Evolutionary conservation across 2,113 vertebrate genomes (phyloP).

Genomic region (Calidris pygmaea): DNA sequence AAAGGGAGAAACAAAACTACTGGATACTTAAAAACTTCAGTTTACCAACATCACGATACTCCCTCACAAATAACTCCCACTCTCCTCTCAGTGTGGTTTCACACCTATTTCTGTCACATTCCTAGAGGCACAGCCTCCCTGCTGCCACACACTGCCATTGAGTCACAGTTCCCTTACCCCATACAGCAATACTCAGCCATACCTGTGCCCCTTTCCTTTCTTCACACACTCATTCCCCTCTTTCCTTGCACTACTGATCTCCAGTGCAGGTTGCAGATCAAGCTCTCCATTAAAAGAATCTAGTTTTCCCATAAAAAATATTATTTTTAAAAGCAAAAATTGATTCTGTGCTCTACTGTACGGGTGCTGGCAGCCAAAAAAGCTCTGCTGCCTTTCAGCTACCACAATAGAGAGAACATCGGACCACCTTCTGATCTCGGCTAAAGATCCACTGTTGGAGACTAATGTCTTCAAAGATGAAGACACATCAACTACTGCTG

Average conservation of each 20-base stretch:
- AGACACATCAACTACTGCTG: background rate
- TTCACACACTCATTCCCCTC: background rate
- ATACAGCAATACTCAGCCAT: background rate
- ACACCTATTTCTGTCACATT: background rate
- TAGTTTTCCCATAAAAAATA: background rate
- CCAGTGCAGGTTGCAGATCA: background rate
- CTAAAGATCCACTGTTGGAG: background rate
- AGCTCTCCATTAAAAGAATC: background rate
- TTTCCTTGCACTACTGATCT: background rate
- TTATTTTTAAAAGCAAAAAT: background rate
- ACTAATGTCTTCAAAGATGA: background rate
- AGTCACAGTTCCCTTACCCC: background rate
- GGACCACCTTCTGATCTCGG: background rate
- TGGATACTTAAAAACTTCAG: background rate
- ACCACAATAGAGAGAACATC: background rate
- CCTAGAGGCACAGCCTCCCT: background rate
- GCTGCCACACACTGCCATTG: background rate
- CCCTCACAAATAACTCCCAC: background rate
- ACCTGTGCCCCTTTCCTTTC: background rate
- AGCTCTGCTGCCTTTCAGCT: background rate
- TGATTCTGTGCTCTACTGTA: background rate
- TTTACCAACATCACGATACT: background rate
- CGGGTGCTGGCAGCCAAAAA: background rate
- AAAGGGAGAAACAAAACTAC: background rate
- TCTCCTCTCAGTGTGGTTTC: background rate